Conservation (phyloP, 2,113 vertebrate species). For the Peromyscus maniculatus region DNA sequence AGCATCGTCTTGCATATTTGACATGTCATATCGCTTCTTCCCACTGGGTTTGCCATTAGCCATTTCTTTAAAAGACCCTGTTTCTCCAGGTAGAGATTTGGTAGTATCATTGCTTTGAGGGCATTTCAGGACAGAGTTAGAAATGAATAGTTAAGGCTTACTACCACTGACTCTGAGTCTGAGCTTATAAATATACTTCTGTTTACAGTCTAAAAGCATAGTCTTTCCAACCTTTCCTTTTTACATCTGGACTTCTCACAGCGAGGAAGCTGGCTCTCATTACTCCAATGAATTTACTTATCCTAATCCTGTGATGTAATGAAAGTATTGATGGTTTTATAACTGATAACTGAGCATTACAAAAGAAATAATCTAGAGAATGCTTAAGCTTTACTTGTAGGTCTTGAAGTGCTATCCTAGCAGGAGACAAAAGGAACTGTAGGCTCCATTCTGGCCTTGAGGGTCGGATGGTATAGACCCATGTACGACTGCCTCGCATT, state of each 20-base stretch:
- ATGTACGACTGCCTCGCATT: background rate
- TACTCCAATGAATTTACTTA: constrained; percentile 28
- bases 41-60: background rate
- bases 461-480: background rate
- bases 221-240: constrained; percentile 28
- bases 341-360: background rate
- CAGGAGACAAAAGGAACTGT: background rate
- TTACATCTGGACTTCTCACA: constrained; percentile 9
- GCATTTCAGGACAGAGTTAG: background rate
- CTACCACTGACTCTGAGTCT: constrained; percentile 46
- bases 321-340: background rate
- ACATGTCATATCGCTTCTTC: background rate
- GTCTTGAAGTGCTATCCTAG: background rate
- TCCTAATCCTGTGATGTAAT: background rate
- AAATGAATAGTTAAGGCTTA: constrained; percentile 19
- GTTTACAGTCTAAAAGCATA: background rate
- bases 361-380: background rate
- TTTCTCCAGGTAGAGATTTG: background rate
- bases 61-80: background rate
- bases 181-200: background rate
- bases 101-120: background rate
- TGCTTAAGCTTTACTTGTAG: background rate
- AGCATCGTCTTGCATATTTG: background rate
- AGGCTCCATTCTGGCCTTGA: background rate
- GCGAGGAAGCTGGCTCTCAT: background rate